These are phyloP conservation scores for Perca schrenkii DNA, from an alignment of 2,113 vertebrate genomes.

Conservation along the genomic window DNA sequence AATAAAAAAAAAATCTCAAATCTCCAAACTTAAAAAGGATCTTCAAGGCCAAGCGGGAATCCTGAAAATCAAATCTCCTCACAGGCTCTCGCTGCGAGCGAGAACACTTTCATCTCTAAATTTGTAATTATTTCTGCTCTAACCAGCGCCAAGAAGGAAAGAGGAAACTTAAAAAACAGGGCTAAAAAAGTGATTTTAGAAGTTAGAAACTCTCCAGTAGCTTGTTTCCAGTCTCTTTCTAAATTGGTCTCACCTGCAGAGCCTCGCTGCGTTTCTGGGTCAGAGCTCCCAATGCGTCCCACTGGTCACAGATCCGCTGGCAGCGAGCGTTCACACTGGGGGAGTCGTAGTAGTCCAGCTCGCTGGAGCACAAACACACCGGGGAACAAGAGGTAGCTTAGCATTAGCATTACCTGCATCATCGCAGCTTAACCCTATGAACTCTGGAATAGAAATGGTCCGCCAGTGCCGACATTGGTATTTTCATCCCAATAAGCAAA, in stretches of 20 bases:
- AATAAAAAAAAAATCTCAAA: slow-evolving; percentile 18
- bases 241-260: slow-evolving; percentile 88
- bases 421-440: neutral
- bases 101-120: slow-evolving; percentile 36
- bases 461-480: no score
- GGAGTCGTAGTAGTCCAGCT: slow-evolving; percentile 99
- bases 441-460: no score
- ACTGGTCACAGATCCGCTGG: slow-evolving; percentile 98
- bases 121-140: slow-evolving; percentile 21
- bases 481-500: no score
- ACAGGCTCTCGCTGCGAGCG: neutral
- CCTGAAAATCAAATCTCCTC: slow-evolving; percentile 10
- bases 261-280: slow-evolving; percentile 97
- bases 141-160: neutral
- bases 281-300: slow-evolving; percentile 93
- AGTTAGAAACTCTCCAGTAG: slow-evolving; percentile 1
- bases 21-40: slow-evolving; percentile 15
- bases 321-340: slow-evolving; percentile 97
- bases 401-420: neutral
- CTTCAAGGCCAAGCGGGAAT: neutral
- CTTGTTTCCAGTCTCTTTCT: neutral
- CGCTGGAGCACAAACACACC: slow-evolving; percentile 81
- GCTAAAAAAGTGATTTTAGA: slow-evolving; percentile 2
- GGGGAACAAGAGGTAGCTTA: neutral
- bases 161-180: slow-evolving; percentile 1